These are phyloP conservation scores for Chromis chromis DNA, from an alignment of 2,797 vertebrate species.

Conservation along the genomic window DNA sequence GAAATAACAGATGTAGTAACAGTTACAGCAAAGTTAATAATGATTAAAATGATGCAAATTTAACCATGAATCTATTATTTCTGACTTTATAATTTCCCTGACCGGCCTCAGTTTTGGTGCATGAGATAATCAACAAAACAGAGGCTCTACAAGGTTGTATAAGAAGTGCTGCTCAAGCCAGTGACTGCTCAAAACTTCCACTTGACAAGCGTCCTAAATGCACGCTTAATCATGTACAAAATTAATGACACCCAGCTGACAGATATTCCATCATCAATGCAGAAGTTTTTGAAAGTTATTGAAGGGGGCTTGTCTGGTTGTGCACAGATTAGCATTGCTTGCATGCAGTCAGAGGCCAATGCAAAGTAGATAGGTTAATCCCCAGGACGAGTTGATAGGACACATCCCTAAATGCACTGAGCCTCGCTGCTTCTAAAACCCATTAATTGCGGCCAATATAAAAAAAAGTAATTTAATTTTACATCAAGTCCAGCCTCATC, in stretches of 20 bases:
- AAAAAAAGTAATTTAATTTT: conserved; percentile 81
- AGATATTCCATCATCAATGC: conserved; percentile 83
- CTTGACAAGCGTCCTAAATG: conserved; percentile 75
- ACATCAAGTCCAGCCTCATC: conserved; percentile 76
- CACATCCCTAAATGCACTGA: conserved; percentile 73
- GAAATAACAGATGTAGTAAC: not conserved
- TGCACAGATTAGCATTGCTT: conserved; percentile 79
- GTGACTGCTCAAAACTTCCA: conserved; percentile 64
- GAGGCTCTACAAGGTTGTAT: conserved; percentile 30
- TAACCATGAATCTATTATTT: not conserved
- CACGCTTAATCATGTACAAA: conserved; percentile 79
- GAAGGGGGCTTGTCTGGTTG: conserved; percentile 73
- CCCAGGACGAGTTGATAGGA: conserved; percentile 76
- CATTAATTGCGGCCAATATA: conserved; percentile 80
- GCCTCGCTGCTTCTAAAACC: conserved; percentile 69
- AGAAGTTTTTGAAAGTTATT: conserved; percentile 81
- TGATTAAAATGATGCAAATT: not conserved
- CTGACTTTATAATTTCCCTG: not conserved
- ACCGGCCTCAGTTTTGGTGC: not conserved
- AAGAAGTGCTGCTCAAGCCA: conserved; percentile 29
- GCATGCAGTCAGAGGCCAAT: conserved; percentile 69
- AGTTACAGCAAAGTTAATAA: not conserved
- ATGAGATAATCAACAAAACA: conserved; percentile 18
- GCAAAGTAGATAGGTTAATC: conserved; percentile 79
- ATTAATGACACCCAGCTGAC: conserved; percentile 81